phyloP scores from a whole-genome alignment of 2,888 invertebrate genomes.

The Tipula vernalis region DNA sequence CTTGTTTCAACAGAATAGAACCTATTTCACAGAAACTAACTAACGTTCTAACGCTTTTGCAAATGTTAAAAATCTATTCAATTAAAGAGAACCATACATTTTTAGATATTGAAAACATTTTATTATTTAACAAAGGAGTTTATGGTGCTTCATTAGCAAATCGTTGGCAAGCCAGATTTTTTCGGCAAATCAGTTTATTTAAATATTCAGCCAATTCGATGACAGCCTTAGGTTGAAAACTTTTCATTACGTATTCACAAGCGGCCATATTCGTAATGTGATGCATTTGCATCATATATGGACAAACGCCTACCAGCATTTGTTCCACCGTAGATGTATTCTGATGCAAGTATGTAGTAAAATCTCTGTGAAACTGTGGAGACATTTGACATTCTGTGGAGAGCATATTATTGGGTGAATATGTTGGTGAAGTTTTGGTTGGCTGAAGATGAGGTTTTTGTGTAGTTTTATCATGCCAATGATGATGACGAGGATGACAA shows the following conservation, averaged over 20 bases:
- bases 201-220: background rate
- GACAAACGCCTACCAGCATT: background rate
- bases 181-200: background rate
- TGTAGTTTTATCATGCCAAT: too few species aligned
- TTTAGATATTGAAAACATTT: too few species aligned
- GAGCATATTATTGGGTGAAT: background rate
- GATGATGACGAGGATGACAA: too few species aligned
- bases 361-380: background rate
- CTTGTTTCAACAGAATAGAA: too few species aligned
- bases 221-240: background rate
- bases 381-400: background rate
- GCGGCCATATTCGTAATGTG: background rate
- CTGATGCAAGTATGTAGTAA: background rate
- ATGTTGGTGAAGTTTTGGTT: too few species aligned
- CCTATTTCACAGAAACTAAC: too few species aligned
- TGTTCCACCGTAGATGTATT: background rate
- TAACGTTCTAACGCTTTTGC: too few species aligned
- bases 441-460: too few species aligned
- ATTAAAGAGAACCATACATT: too few species aligned
- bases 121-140: too few species aligned
- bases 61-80: too few species aligned
- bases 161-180: background rate
- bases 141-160: background rate
- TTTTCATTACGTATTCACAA: background rate
- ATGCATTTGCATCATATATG: background rate